Percentiles rank a stretch among this genome's conserved stretches.
Conservation (phyloP, 2,113 vertebrate species). For the Octodon degus region DNA sequence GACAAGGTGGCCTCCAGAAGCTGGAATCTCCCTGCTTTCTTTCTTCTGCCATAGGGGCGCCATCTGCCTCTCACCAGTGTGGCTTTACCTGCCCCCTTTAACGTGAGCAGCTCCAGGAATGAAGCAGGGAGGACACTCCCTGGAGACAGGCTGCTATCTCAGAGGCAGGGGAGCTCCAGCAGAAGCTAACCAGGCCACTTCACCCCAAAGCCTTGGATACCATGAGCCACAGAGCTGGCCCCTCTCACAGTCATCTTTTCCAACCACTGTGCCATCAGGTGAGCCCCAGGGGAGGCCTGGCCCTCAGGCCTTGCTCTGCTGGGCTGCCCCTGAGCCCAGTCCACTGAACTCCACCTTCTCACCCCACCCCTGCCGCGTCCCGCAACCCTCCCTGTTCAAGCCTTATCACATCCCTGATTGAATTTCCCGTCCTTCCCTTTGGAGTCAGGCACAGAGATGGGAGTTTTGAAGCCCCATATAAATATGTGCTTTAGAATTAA, state of each 20-base stretch:
- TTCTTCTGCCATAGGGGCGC: neutral
- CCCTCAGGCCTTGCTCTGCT: slow-evolving; percentile 9
- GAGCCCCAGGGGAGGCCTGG: slow-evolving; percentile 33
- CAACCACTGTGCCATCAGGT: neutral
- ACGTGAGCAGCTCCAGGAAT: neutral
- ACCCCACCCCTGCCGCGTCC: slow-evolving; percentile 62
- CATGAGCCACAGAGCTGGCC: neutral
- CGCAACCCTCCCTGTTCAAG: slow-evolving; percentile 64
- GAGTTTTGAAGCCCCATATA: slow-evolving; percentile 81
- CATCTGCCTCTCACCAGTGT: neutral
- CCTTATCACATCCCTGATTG: slow-evolving; percentile 85
- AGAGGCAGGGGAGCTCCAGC: neutral
- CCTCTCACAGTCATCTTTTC: neutral
- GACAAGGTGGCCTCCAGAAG: neutral
- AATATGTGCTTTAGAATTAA: slow-evolving; percentile 86
- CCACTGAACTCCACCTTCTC: slow-evolving; percentile 62
- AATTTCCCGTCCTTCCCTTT: slow-evolving; percentile 80
- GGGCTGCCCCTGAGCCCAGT: neutral
- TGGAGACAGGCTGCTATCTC: neutral
- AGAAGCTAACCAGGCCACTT: neutral
- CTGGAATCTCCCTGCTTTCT: neutral
- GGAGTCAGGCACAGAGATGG: slow-evolving; percentile 68
- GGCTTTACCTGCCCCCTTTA: neutral
- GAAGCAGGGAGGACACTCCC: neutral
- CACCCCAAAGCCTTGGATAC: neutral